phyloP scores from a whole-genome alignment of 2,888 invertebrate genomes.

The Lepeophtheirus nordmannii region DNA sequence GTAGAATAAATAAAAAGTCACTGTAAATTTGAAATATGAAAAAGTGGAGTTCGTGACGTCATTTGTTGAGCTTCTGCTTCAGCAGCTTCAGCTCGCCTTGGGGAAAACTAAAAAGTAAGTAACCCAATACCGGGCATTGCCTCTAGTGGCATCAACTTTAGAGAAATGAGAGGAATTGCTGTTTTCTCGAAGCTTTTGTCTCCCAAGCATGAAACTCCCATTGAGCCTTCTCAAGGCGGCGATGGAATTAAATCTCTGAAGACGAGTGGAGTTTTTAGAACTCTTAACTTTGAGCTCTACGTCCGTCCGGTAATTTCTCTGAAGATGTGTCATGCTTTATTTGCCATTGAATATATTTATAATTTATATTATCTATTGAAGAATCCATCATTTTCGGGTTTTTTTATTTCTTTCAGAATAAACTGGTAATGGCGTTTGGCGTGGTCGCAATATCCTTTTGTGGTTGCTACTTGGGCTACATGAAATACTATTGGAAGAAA shows the following conservation, averaged over 20 bases:
- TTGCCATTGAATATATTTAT: too few relatives aligned
- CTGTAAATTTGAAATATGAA: too few relatives aligned
- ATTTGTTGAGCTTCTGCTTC: too few relatives aligned
- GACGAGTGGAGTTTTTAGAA: neutral
- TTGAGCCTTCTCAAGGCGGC: neutral
- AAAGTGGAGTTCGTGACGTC: too few relatives aligned
- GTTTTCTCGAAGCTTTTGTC: neutral
- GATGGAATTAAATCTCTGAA: constrained; percentile 1
- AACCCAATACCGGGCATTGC: too few relatives aligned
- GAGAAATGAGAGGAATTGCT: neutral
- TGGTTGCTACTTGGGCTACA: neutral
- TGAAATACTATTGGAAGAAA: neutral
- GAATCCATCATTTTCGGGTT: neutral
- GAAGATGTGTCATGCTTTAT: too few relatives aligned
- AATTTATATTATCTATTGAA: too few relatives aligned
- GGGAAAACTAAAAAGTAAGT: too few relatives aligned
- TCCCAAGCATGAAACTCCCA: neutral
- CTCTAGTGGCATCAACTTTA: too few relatives aligned
- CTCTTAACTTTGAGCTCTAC: neutral
- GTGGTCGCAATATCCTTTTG: neutral
- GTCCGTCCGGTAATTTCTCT: neutral
- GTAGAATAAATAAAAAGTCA: too few relatives aligned
- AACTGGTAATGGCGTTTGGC: neutral
- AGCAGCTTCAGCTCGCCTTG: too few relatives aligned
- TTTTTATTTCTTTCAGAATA: neutral